Base-by-base conservation (phyloP, 1,140 invertebrate genomes). In the Bombus polaris region DNA sequence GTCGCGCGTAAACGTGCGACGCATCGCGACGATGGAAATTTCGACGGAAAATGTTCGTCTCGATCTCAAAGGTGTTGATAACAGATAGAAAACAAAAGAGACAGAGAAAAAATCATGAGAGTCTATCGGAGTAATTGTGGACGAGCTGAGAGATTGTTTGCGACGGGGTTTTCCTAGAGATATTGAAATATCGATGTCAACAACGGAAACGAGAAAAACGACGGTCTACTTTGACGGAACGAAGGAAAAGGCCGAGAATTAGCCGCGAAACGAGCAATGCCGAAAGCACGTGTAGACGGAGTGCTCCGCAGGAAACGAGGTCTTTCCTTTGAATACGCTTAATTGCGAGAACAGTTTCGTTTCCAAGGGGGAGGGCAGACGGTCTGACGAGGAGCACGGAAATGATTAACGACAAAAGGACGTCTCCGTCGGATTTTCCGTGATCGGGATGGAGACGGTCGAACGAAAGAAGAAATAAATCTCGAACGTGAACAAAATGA, bases 361-460 rank as follows among this genome's bases (percentile, higher is more conserved):
- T 90, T 87, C 44, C 76, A 87, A 88, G 44, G 84, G 75, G 62
- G 70, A 87, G 59, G 10, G 70, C 76, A 81, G 83, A 74, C 88
- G 39, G 83, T 71, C 79, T 83, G 86, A 89, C 87, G 90, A 89
- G 81, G 88, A 91, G 81, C 62, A 86, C 89, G 92, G 88, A 91
- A 92, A 91, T 92, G 91, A 93, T 93, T 91, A 93, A 92, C 89
- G 90, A 91, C 88, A 92, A 91, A 91, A 82, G 85, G 83, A 10
- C 85, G 85, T 85, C 88, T 47, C 70, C 68, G 88, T 85, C 25
- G 88, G 78, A 81, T 89, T 78, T 37, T 57, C 68, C 62, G 77
- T 12, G 44, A 71, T 37, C 71, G 22, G 25, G 39, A 57, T 59
- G 18, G 88, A 87, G 82, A 87, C 87, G 77, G 57, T 62, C 9